A percentile compares a stretch with the other conserved stretches of the same genome.
Conservation (phyloP, 2,797 vertebrate species). For the Linurgus olivaceus region DNA sequence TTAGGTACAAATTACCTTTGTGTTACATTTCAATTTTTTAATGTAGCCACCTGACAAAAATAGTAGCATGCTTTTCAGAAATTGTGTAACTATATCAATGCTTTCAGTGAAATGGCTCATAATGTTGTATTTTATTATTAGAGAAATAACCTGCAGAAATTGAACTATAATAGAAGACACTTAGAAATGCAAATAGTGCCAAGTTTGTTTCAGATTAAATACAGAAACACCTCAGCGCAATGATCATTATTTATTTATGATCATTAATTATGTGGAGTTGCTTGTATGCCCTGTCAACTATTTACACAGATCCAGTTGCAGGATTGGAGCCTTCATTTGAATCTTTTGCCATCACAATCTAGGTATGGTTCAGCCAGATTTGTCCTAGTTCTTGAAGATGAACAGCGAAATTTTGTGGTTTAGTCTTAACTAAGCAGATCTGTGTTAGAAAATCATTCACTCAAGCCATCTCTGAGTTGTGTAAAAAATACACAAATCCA, state of each 20-base stretch:
- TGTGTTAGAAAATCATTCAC: not conserved
- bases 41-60: not conserved
- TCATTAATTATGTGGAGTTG: slow-evolving; percentile 27
- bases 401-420: not conserved
- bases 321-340: slow-evolving; percentile 61
- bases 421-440: not conserved
- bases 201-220: not conserved
- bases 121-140: not conserved
- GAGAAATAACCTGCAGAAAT: not conserved
- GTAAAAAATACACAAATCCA: not conserved
- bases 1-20: not conserved
- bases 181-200: not conserved
- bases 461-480: not conserved
- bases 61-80: not conserved
- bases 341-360: slow-evolving; percentile 33
- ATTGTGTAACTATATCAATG: not conserved
- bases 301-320: slow-evolving; percentile 48
- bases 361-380: slow-evolving; percentile 30
- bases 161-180: not conserved
- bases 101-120: not conserved
- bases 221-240: not conserved
- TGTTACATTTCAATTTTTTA: not conserved
- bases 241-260: slow-evolving; percentile 43
- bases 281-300: slow-evolving; percentile 37
- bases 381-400: not conserved